Evolutionary conservation across 2,113 vertebrate genomes (phyloP).

Genomic region (Callochromis pleurospilus): DNA sequence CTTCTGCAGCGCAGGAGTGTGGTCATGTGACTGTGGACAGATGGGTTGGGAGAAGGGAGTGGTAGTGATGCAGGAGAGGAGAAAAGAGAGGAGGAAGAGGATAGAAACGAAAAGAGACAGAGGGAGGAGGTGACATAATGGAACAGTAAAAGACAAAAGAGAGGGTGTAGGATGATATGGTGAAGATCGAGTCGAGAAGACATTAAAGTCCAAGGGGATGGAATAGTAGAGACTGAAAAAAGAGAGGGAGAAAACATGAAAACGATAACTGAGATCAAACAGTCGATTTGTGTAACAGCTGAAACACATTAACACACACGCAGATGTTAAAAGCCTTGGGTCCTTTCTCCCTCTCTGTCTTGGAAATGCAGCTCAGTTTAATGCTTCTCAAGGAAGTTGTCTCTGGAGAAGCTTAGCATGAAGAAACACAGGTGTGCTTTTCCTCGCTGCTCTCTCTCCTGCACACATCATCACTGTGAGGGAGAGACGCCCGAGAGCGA

Average conservation of each 20-base stretch:
- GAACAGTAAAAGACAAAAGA: background rate
- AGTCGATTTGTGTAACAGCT: background rate
- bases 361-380: background rate
- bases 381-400: background rate
- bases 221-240: background rate
- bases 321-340: background rate
- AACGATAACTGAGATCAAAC: background rate
- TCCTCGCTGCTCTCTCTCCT: background rate
- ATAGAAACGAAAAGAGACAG: background rate
- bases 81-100: background rate
- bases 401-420: background rate
- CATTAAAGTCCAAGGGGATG: background rate
- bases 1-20: conserved; percentile 46
- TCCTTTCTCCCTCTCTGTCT: background rate
- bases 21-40: conserved; percentile 60
- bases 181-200: background rate
- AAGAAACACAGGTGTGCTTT: background rate
- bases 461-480: background rate
- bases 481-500: background rate
- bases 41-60: conserved; percentile 43
- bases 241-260: background rate
- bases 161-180: background rate
- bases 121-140: background rate
- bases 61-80: background rate
- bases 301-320: background rate